Evolutionary conservation across 92 coral and sea anemone species (phyloP).

Genomic region (Palythoa grandis): DNA sequence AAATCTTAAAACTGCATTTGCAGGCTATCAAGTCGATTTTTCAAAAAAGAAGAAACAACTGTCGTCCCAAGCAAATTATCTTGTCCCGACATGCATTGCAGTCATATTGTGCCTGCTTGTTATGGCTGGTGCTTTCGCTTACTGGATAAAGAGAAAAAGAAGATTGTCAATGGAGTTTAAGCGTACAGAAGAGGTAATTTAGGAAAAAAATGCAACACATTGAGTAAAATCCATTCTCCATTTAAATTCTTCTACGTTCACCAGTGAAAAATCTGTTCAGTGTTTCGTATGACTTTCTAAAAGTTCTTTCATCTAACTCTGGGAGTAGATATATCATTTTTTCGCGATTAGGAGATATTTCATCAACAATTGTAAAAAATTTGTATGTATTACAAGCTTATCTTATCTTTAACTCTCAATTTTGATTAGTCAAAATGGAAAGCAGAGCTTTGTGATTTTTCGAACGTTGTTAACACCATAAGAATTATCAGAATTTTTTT

Average conservation of each 20-base stretch:
- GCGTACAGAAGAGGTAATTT: constrained; percentile 40
- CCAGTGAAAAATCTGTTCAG: too few species aligned
- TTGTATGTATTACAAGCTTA: too few species aligned
- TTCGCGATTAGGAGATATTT: too few species aligned
- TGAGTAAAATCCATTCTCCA: not conserved
- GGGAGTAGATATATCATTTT: too few species aligned
- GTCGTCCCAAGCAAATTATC: not conserved
- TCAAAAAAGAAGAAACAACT: not conserved
- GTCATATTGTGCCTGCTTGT: constrained; percentile 5
- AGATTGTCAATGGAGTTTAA: constrained; percentile 40
- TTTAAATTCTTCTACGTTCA: not conserved
- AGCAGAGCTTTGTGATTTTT: too few species aligned
- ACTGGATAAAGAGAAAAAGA: constrained; percentile 17
- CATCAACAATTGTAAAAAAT: too few species aligned
- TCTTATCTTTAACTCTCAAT: too few species aligned
- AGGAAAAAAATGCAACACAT: not conserved
- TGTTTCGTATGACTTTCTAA: too few species aligned
- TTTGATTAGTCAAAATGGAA: too few species aligned
- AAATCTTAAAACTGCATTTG: not conserved
- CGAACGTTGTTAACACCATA: not conserved
- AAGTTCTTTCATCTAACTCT: too few species aligned
- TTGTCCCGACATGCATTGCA: constrained; percentile 34
- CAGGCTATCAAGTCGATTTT: not conserved
- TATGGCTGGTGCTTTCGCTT: constrained; percentile 10
- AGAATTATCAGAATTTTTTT: not conserved